Evolutionary conservation across 2,888 invertebrate species (phyloP), one percentile per base, ranked within the genome.

Genomic region (Himalopsyche japonica): DNA sequence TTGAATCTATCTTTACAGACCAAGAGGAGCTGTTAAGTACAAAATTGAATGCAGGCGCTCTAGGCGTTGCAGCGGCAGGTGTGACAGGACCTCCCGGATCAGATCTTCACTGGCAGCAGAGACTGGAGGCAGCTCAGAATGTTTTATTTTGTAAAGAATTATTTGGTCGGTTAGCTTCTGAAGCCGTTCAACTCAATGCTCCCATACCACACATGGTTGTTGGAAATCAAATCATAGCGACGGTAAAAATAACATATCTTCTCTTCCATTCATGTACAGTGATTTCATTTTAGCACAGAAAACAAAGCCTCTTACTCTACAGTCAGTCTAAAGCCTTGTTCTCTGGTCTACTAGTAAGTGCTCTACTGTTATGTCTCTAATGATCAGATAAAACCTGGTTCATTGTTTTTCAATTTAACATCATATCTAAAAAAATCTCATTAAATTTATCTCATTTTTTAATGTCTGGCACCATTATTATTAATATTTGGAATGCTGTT

Each of bases 181-280:
- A 99, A 90, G 98, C 99, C 0, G 98, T 98, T 6, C 98, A 98
- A 89, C 91, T 98, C 4, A 97, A 98, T 88, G 97, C 98, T 0
- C 96, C 97, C 0, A 98, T 98, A 89, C 98, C 98, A 0, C 98
- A 98, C 89, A 97, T 99, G 94, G 98, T 99, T 8, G 98, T 98
- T 64, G 98, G 98, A 78, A 98, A 98, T 91, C 98, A 98, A 91
- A 98, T 99, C 87, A 97, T 98, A 93, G 98, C 98, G 4, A 98
- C 98, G 30, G 96, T 98, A 90, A 82, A 30, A 76, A 8, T 43
- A 7, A 3, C 10, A 43, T 48, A 47, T 30, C 32, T 57, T 24
- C 20, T 47, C 20, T 79, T 32, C 20, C 20, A 77, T 77, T 32
- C 20, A 77, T 32, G 4, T 15, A 32, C 15, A 32, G 10, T 32